These are phyloP conservation scores for Montipora capricornis DNA, from an alignment of 64 coral and sea anemone genomes.

Conservation along the genomic window DNA sequence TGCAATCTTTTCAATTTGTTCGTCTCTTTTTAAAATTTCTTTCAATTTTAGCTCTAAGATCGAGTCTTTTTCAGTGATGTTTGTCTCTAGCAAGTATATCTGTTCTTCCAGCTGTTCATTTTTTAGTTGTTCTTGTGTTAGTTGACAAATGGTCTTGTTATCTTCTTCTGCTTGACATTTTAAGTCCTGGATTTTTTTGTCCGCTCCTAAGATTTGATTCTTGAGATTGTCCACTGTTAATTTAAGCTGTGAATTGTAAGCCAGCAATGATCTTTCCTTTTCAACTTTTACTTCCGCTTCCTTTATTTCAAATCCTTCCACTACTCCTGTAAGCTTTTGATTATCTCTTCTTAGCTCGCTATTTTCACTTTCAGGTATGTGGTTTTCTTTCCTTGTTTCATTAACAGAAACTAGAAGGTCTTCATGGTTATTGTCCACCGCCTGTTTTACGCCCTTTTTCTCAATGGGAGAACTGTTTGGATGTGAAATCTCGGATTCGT, in stretches of 20 bases:
- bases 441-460: neutral
- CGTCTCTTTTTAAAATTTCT: constrained; percentile 16
- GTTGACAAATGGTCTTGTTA: constrained; percentile 11
- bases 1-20: constrained; percentile 23
- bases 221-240: constrained; percentile 21
- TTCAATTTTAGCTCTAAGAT: constrained; percentile 17
- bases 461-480: neutral
- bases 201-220: neutral
- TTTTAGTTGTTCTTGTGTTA: neutral
- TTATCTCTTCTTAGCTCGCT: neutral
- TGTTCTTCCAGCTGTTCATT: constrained; percentile 1
- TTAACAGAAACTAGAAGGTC: neutral
- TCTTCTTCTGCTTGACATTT: constrained; percentile 2
- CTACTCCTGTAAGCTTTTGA: neutral
- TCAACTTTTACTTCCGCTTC: constrained; percentile 24
- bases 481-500: constrained; percentile 4
- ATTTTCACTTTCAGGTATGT: neutral
- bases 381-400: neutral
- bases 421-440: neutral
- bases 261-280: neutral
- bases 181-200: constrained; percentile 49
- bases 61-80: constrained; percentile 5
- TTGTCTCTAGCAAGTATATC: constrained; percentile 20
- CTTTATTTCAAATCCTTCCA: neutral
- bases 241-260: constrained; percentile 26